phyloP scores from a whole-genome alignment of 30 jellyfish, hydroid and myxozoan species.

The Aurelia coerulea region DNA sequence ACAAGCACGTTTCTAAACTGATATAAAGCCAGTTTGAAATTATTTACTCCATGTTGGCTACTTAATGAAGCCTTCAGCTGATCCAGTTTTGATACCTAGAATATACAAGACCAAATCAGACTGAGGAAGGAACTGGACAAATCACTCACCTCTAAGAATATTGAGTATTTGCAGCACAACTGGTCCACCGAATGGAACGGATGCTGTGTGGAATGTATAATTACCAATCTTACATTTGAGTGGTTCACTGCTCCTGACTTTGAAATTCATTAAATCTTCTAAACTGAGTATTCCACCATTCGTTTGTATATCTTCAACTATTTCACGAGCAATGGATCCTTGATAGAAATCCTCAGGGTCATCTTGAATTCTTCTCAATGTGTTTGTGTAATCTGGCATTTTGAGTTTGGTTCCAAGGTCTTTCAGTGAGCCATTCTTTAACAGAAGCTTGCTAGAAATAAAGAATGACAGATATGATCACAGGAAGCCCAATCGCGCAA shows the following conservation, averaged over 20 bases:
- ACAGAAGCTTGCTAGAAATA: constrained; percentile 63
- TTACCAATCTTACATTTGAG: constrained; percentile 74
- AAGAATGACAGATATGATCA: too few relatives aligned
- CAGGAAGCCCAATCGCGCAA: too few relatives aligned
- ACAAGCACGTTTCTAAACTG: too few relatives aligned
- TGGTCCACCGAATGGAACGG: constrained; percentile 99
- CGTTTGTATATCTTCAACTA: constrained; percentile 87
- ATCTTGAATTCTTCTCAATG: constrained; percentile 75
- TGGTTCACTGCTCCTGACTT: constrained; percentile 65
- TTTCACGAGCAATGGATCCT: constrained; percentile 87
- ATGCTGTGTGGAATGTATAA: constrained; percentile 67
- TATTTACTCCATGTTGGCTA: too few relatives aligned
- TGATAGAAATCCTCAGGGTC: constrained; percentile 94
- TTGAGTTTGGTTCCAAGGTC: constrained; percentile 79
- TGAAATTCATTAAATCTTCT: constrained; percentile 88
- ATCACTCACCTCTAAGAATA: constrained; percentile 78
- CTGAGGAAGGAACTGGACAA: too few relatives aligned
- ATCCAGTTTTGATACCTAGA: too few relatives aligned
- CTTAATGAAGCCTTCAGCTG: too few relatives aligned
- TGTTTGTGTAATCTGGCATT: constrained; percentile 71
- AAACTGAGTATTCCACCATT: constrained; percentile 83
- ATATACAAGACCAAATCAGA: too few relatives aligned
- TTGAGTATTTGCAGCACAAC: constrained; percentile 76
- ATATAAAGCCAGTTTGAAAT: too few relatives aligned
- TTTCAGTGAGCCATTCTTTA: constrained; percentile 67